phyloP scores from a whole-genome alignment of 2,113 vertebrate genomes.

The Vanacampus margaritifer region DNA sequence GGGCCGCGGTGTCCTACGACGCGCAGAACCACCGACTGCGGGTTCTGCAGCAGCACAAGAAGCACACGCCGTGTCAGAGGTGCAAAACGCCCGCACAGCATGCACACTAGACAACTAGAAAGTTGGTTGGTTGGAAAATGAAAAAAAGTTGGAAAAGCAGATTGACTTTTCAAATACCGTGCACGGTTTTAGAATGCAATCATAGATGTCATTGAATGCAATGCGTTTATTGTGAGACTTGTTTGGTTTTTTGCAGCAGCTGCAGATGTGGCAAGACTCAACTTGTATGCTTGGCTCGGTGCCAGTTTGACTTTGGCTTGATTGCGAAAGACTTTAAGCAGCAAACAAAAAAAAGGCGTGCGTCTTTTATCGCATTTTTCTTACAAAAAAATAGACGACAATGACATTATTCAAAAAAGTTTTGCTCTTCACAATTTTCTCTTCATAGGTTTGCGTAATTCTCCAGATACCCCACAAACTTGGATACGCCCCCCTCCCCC shows the following conservation, averaged over 20 bases:
- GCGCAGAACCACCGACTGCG: constrained; percentile 78
- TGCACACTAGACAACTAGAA: too few species aligned
- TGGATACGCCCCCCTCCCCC: not conserved
- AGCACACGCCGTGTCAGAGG: constrained; percentile 90
- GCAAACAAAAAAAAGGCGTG: too few species aligned
- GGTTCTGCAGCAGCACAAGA: constrained; percentile 85
- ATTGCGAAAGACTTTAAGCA: not conserved
- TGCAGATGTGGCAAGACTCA: not conserved
- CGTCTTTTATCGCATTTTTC: not conserved
- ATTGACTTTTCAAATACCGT: too few species aligned
- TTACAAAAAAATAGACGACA: not conserved
- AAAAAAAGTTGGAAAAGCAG: not conserved
- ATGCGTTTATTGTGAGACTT: not conserved
- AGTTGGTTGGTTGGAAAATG: not conserved
- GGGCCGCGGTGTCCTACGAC: constrained; percentile 83
- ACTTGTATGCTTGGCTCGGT: not conserved
- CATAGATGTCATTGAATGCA: too few species aligned
- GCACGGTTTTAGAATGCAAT: too few species aligned
- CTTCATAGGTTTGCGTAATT: not conserved
- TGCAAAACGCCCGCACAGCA: constrained; percentile 40
- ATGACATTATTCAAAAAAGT: too few species aligned
- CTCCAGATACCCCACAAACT: not conserved
- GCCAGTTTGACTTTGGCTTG: not conserved
- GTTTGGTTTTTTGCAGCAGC: not conserved
- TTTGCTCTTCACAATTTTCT: not conserved